Conservation (phyloP, 2,888 invertebrate species). For the Embidobia sp. region DNA sequence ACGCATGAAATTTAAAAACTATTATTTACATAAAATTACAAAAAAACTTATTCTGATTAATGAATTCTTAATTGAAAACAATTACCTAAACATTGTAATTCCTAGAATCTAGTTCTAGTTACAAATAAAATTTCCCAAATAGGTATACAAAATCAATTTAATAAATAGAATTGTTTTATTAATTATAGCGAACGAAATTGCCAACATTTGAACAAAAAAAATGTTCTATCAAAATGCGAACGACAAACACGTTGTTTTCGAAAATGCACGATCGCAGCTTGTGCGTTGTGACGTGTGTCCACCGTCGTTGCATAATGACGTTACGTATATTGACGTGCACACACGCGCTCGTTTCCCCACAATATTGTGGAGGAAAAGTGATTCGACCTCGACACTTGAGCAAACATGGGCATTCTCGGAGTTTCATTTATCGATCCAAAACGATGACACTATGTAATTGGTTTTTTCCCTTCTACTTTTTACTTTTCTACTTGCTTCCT, state of each 20-base stretch:
- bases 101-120: no score
- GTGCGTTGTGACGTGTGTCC: slow-evolving; percentile 45
- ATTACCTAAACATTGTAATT: no score
- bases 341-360: slow-evolving; percentile 59
- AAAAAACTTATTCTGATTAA: no score
- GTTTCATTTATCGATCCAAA: slow-evolving; percentile 61
- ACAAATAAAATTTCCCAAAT: no score
- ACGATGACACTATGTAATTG: slow-evolving; percentile 57
- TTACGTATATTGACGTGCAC: slow-evolving; percentile 62
- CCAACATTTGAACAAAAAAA: neutral
- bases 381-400: slow-evolving; percentile 64
- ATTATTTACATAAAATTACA: no score
- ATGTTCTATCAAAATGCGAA: neutral
- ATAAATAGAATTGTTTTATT: no score
- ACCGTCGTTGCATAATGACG: slow-evolving; percentile 56
- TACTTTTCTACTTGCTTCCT: slow-evolving; percentile 57
- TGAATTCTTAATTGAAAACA: no score
- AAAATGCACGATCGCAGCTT: slow-evolving; percentile 26
- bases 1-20: no score
- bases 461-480: neutral
- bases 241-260: slow-evolving; percentile 19
- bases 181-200: no score
- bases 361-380: slow-evolving; percentile 58
- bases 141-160: no score
- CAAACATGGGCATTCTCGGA: slow-evolving; percentile 64